Evolutionary conservation across 2,113 vertebrate genomes (phyloP).

Genomic region (Anolis carolinensis): DNA sequence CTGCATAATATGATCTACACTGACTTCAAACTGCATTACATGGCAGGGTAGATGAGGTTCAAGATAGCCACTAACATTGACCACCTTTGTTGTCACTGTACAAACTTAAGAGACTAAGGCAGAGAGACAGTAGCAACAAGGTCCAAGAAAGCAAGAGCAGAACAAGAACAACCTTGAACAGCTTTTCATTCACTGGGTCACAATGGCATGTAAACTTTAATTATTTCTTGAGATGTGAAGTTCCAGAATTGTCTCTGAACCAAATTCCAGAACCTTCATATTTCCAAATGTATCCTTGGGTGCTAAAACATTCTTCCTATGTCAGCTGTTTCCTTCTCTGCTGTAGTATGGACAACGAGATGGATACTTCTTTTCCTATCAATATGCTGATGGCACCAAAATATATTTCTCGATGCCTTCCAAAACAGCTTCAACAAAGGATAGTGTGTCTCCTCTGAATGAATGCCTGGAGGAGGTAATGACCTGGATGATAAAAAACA

Average conservation of each 20-base stretch:
- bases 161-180: background rate
- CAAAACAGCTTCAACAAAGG: too few species aligned
- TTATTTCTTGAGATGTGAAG: background rate
- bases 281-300: background rate
- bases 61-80: background rate
- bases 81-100: background rate
- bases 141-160: background rate
- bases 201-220: background rate
- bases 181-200: background rate
- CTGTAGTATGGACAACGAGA: too few species aligned
- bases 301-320: background rate
- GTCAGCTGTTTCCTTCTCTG: background rate
- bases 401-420: too few species aligned
- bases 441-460: too few species aligned
- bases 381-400: too few species aligned
- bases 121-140: background rate
- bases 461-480: too few species aligned
- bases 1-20: too few species aligned
- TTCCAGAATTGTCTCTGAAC: background rate
- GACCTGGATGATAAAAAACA: too few species aligned
- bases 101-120: background rate
- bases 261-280: background rate
- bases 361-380: too few species aligned
- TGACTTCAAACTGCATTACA: too few species aligned
- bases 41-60: too few species aligned